phyloP scores from a whole-genome alignment of 2,797 vertebrate genomes.

The Sebastes hopkinsi region DNA sequence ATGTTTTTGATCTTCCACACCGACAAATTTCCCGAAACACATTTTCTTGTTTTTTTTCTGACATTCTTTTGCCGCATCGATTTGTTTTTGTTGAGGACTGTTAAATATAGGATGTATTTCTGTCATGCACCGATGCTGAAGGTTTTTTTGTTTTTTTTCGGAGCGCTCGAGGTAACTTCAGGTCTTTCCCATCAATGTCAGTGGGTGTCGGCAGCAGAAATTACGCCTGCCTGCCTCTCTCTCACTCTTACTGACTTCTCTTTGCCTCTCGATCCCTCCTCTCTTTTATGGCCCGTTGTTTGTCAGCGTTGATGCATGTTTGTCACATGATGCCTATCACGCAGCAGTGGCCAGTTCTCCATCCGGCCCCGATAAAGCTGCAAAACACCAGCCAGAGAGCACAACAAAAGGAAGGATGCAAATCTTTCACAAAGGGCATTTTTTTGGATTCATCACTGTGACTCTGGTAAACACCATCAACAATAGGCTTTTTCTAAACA shows the following conservation, averaged over 20 bases:
- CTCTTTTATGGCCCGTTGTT: slow-evolving; percentile 42
- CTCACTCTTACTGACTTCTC: slow-evolving; percentile 41
- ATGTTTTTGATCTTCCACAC: slow-evolving; percentile 38
- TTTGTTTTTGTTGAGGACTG: slow-evolving; percentile 35
- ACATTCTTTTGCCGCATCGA: neutral
- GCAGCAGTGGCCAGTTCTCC: slow-evolving; percentile 28
- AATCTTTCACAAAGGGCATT: slow-evolving; percentile 52
- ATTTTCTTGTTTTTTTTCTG: slow-evolving; percentile 5
- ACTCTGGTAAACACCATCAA: slow-evolving; percentile 43
- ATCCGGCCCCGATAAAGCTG: slow-evolving; percentile 32
- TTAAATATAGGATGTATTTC: slow-evolving; percentile 38
- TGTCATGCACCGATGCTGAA: slow-evolving; percentile 20
- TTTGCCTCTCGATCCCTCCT: slow-evolving; percentile 41
- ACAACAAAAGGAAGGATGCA: slow-evolving; percentile 57
- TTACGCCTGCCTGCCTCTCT: slow-evolving; percentile 19
- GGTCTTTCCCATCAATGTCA: slow-evolving; percentile 55
- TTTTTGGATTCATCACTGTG: slow-evolving; percentile 33
- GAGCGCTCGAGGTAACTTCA: slow-evolving; percentile 30
- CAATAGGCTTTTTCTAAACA: slow-evolving; percentile 48
- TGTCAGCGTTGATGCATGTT: slow-evolving; percentile 42
- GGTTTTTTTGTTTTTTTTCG: neutral
- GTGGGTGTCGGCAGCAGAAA: slow-evolving; percentile 36
- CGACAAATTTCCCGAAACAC: slow-evolving; percentile 40
- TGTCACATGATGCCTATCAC: slow-evolving; percentile 42
- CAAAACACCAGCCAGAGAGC: slow-evolving; percentile 31